These are phyloP conservation scores for Oxyruncus cristatus DNA, from an alignment of 2,113 vertebrate species.

Conservation along the genomic window DNA sequence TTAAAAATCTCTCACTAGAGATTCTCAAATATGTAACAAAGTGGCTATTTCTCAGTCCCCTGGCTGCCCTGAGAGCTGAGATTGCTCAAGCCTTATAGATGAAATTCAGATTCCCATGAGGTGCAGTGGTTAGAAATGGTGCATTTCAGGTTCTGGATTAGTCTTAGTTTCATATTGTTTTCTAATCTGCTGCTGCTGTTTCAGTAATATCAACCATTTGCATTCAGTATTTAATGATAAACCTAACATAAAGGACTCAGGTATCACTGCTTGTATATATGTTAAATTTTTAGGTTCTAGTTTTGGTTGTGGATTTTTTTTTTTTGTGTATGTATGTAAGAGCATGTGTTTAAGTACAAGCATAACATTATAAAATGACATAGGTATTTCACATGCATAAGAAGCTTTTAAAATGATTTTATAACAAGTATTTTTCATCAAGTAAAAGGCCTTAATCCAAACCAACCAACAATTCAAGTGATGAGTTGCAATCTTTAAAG, in stretches of 20 bases:
- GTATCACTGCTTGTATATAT: background rate
- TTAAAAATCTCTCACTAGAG: background rate
- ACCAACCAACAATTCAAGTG: background rate
- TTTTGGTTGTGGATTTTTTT: background rate
- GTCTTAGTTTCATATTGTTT: background rate
- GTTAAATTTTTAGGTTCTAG: background rate
- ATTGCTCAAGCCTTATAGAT: background rate
- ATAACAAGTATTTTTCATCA: slow-evolving; percentile 22
- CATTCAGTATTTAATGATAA: background rate
- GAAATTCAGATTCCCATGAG: background rate
- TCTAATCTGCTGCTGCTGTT: background rate
- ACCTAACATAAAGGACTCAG: background rate
- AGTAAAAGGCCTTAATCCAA: slow-evolving; percentile 19
- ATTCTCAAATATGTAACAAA: background rate
- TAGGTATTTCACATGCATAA: background rate
- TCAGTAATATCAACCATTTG: background rate
- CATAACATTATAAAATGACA: background rate
- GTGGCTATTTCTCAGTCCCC: background rate
- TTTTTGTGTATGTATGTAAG: background rate
- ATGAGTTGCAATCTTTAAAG: background rate
- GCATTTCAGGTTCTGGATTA: background rate
- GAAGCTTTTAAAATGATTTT: slow-evolving; percentile 32
- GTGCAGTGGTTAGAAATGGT: background rate
- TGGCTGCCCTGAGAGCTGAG: background rate
- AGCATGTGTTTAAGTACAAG: background rate